Evolutionary conservation across 2,888 invertebrate genomes (phyloP), one percentile per base, ranked within the genome.

Genomic region (Tuta absoluta): DNA sequence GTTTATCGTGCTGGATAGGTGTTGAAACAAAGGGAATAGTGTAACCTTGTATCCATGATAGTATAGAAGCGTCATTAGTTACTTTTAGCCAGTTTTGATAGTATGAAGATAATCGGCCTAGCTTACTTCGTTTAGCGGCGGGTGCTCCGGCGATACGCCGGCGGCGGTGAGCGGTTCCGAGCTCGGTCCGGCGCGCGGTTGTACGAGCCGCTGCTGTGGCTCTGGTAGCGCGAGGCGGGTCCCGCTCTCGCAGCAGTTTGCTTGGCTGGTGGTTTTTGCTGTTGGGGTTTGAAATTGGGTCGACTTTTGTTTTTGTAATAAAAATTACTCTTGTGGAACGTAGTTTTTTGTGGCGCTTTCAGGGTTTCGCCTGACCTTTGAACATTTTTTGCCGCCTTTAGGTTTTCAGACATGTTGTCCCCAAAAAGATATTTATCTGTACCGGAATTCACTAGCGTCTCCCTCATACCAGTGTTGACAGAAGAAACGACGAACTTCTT

Each of bases 31-130:
- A 68, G 4, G 68, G 68, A 33, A 68, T 65, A 38, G 62, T 59
- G 49, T 66, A 68, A 11, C 66, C 65, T 59, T 57, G 12, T 23
- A 68, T 38, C 68, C 68, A 68, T 1, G 65, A 63, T 2, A 68
- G 48, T 45, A 66, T 56, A 8, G 57, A 60, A 11, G 23, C 19
- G 33, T 68, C 66, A 41, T 68, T 14, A 28, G 68, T 68, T 3
- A 68, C 49, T n/a, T 23, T 2, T 11, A 17, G 17, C 68, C 65
- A 68, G 33, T 65, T 3, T 53, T 62, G n/a, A 24, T 56, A 63
- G 58, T 41, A 66, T 21, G 60, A 59, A 19, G 45, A 24, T 14
- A 66, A 41, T 24, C 68, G 21, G 66, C 66, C 14, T 59, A 51
- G 8, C 10, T n/a, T 64, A 64, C 64, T 62, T 63, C 48, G 23